Conservation (phyloP, 2,797 vertebrate genomes). For the Falco novaeseelandiae region DNA sequence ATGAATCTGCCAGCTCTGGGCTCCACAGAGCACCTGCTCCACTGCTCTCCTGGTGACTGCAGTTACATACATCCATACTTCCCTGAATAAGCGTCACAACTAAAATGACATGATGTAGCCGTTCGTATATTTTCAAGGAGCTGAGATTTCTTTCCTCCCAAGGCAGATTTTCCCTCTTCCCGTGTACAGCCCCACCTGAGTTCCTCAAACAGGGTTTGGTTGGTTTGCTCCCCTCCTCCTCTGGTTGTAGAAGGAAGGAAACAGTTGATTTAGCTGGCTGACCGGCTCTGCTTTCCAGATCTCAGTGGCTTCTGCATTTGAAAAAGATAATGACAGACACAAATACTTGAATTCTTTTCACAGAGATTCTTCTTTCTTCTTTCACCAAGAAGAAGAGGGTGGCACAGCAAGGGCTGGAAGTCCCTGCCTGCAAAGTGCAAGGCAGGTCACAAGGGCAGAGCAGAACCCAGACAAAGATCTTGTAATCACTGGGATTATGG, state of each 20-base stretch:
- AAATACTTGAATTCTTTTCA: not conserved
- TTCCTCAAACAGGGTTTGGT: not conserved
- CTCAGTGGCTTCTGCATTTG: not conserved
- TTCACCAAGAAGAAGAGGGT: not conserved
- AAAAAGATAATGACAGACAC: not conserved
- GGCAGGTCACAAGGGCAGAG: not conserved
- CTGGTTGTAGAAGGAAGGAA: not conserved
- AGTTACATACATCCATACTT: not conserved
- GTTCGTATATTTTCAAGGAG: not conserved
- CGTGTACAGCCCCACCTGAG: not conserved
- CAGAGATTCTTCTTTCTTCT: rapidly evolving
- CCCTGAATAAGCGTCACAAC: not conserved
- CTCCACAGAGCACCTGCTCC: not conserved
- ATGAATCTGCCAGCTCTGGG: not conserved
- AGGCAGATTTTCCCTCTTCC: not conserved
- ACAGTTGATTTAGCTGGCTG: not conserved
- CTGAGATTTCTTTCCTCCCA: not conserved
- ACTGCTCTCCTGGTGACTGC: not conserved
- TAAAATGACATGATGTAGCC: not conserved
- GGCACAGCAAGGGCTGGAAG: not conserved
- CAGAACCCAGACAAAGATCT: not conserved
- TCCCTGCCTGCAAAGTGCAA: not conserved
- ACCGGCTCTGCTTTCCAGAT: not conserved
- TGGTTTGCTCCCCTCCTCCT: not conserved
- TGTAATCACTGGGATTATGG: not conserved